Evolutionary conservation across 2,113 vertebrate genomes (phyloP).

Genomic region (Istiophorus platypterus): DNA sequence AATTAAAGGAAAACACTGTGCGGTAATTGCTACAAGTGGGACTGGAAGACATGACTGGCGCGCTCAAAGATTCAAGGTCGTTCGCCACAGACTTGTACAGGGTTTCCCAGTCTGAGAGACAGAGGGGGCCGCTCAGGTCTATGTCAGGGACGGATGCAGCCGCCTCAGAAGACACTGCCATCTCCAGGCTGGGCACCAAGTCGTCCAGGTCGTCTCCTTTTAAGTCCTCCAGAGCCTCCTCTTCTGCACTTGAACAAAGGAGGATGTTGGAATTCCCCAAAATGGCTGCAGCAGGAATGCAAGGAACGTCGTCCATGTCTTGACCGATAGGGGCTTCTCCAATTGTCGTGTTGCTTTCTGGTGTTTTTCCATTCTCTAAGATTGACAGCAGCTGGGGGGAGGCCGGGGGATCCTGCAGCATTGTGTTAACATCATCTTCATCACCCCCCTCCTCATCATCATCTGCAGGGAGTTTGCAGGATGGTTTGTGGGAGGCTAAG

Average conservation of each 20-base stretch:
- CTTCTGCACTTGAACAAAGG: slow-evolving; percentile 81
- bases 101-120: slow-evolving; percentile 95
- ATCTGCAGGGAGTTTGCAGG: slow-evolving; percentile 87
- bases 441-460: slow-evolving; percentile 32
- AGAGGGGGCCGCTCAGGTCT: slow-evolving; percentile 91
- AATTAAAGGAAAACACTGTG: slow-evolving; percentile 93
- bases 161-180: slow-evolving; percentile 81
- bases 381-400: slow-evolving; percentile 84
- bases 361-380: slow-evolving; percentile 69
- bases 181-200: slow-evolving; percentile 87
- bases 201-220: slow-evolving; percentile 82
- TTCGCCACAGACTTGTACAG: slow-evolving; percentile 88
- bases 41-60: slow-evolving; percentile 91
- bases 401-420: slow-evolving; percentile 86
- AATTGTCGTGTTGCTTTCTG: slow-evolving; percentile 36
- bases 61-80: slow-evolving; percentile 92
- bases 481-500: slow-evolving; percentile 89
- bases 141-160: slow-evolving; percentile 94
- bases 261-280: slow-evolving; percentile 85
- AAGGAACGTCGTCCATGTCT: slow-evolving; percentile 64
- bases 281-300: slow-evolving; percentile 79
- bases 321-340: slow-evolving; percentile 59
- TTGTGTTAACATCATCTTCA: slow-evolving; percentile 68
- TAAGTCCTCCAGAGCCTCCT: slow-evolving; percentile 87
- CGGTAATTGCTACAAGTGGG: slow-evolving; percentile 90